phyloP scores from a whole-genome alignment of 2,797 vertebrate species.

The Danio kyathit region DNA sequence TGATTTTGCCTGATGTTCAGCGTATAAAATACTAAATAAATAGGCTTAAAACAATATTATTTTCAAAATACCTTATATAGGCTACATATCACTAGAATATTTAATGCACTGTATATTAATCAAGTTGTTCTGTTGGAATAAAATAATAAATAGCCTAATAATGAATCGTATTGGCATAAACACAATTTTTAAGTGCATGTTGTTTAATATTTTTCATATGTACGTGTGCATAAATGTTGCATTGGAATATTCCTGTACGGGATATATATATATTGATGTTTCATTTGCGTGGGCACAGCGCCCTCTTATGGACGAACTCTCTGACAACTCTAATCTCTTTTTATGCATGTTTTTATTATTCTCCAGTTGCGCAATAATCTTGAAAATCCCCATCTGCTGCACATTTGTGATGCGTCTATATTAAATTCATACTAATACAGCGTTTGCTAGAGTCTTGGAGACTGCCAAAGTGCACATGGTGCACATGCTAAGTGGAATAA shows the following conservation, averaged over 20 bases:
- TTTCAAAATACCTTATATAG: no score
- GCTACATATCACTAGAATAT: no score
- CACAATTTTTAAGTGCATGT: no score
- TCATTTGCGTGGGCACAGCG: not conserved
- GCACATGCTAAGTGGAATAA: not conserved
- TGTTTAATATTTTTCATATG: no score
- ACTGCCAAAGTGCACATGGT: not conserved
- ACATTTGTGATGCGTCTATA: not conserved
- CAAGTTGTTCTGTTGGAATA: no score
- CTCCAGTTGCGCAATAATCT: not conserved
- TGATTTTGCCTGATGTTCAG: not conserved
- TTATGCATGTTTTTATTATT: not conserved
- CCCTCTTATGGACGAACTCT: constrained; percentile 15
- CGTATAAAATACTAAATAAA: not conserved
- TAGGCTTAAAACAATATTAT: no score
- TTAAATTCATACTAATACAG: not conserved
- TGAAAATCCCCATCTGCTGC: constrained; percentile 10
- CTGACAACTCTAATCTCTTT: not conserved
- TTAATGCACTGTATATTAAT: no score
- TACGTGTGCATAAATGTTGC: not conserved
- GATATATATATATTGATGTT: not conserved
- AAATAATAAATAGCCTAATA: no score
- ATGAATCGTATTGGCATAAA: no score
- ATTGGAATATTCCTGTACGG: not conserved
- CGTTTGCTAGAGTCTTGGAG: not conserved